Conservation (phyloP, 1,140 invertebrate species). For the Heliconius hewitsoni region DNA sequence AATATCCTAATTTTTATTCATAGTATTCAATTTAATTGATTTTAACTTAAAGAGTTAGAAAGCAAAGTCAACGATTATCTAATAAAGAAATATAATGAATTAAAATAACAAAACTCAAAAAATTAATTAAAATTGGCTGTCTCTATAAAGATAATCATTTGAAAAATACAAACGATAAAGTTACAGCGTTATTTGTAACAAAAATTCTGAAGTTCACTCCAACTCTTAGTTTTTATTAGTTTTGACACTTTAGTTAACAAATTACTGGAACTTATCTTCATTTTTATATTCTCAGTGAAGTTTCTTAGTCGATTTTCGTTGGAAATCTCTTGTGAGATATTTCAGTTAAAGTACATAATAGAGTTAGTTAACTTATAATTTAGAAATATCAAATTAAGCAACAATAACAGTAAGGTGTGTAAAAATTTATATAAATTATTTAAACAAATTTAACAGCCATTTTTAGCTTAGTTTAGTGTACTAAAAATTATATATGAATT, state of each 20-base stretch:
- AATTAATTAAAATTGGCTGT: background rate
- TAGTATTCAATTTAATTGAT: background rate
- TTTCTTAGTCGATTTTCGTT: constrained; percentile 13
- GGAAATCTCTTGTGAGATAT: constrained; percentile 4
- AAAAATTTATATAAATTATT: background rate
- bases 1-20: no score
- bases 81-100: background rate
- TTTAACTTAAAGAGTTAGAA: background rate
- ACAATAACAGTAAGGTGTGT: background rate
- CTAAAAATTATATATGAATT: no score
- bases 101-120: background rate
- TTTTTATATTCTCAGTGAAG: constrained; percentile 14
- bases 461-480: background rate
- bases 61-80: background rate
- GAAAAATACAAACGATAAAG: background rate
- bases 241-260: constrained; percentile 19
- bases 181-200: constrained; percentile 1
- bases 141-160: constrained; percentile 1
- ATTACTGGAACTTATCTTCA: constrained; percentile 18
- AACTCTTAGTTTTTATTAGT: constrained; percentile 17
- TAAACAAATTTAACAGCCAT: background rate
- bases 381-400: background rate
- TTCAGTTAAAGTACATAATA: background rate
- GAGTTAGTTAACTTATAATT: background rate
- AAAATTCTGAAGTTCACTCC: constrained; percentile 1